A percentile compares a stretch with the other conserved stretches of the same genome.
Evolutionary conservation across 2,113 vertebrate genomes (phyloP).

Genomic region (Cyphomyrus plagiostoma): DNA sequence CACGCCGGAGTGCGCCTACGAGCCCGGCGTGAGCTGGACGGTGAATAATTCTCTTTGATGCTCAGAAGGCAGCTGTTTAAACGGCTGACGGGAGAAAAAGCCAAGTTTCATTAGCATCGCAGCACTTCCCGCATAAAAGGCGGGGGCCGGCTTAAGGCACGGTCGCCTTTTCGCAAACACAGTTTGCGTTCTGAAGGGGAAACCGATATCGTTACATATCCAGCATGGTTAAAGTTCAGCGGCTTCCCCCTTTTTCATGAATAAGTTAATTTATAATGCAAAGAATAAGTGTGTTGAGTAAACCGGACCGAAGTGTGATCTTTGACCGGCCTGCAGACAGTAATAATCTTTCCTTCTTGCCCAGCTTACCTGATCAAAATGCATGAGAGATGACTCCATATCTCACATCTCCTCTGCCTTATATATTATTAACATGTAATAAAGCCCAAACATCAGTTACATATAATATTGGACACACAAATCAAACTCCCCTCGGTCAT

Average conservation of each 20-base stretch:
- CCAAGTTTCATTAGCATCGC: neutral
- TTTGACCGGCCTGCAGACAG: neutral
- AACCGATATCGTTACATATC: neutral
- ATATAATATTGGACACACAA: conserved; percentile 37
- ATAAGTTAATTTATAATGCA: neutral
- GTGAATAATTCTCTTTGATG: conserved; percentile 7
- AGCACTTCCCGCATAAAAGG: neutral
- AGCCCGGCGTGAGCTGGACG: neutral
- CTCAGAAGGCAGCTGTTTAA: conserved; percentile 11
- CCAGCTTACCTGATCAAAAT: conserved; percentile 13
- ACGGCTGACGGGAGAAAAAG: neutral
- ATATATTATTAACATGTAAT: conserved; percentile 59
- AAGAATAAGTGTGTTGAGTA: neutral
- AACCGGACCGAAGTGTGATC: neutral
- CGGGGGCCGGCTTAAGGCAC: neutral
- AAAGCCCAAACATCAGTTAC: conserved; percentile 53
- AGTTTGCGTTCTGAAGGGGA: neutral
- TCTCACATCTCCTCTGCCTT: conserved; percentile 29
- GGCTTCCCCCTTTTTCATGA: neutral
- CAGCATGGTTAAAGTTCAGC: neutral
- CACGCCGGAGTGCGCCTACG: too few relatives aligned
- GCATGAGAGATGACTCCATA: conserved; percentile 32
- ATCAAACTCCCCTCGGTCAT: conserved; percentile 41
- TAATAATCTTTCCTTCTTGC: neutral
- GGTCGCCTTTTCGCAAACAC: neutral